Evolutionary conservation across 2,797 vertebrate genomes (phyloP).

Genomic region (Silurus lanzhouensis): DNA sequence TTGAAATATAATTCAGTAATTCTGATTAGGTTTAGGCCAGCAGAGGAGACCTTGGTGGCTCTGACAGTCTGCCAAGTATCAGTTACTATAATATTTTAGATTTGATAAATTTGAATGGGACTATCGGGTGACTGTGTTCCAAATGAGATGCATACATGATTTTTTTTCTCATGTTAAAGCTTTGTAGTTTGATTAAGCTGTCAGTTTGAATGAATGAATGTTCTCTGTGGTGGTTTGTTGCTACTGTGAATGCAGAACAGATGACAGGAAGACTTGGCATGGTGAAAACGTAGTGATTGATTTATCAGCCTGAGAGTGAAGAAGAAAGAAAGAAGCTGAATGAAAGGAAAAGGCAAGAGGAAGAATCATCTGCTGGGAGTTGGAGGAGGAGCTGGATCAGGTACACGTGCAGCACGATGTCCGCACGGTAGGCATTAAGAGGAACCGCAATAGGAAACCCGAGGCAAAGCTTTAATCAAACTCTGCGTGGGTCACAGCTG

Average conservation of each 20-base stretch:
- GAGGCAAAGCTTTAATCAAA: constrained; percentile 72
- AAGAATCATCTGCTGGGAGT: constrained; percentile 48
- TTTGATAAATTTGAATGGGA: too few relatives aligned
- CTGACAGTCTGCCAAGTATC: too few relatives aligned
- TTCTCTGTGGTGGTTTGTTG: constrained; percentile 34
- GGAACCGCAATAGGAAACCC: constrained; percentile 65
- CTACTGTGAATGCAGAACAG: constrained; percentile 53
- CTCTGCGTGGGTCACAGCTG: constrained; percentile 57
- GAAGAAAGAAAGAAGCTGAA: constrained; percentile 20
- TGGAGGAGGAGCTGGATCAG: constrained; percentile 60
- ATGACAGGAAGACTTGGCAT: constrained; percentile 42
- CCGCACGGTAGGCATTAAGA: constrained; percentile 66
- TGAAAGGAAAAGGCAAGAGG: constrained; percentile 45
- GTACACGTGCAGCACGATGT: constrained; percentile 65
- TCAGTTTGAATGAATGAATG: not conserved
- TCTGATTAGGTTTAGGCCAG: too few relatives aligned
- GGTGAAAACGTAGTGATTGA: constrained; percentile 31
- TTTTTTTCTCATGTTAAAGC: not conserved
- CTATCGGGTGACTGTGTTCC: not conserved
- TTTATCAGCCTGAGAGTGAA: constrained; percentile 25
- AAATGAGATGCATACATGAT: not conserved
- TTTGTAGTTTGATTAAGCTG: not conserved
- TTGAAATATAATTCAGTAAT: too few relatives aligned
- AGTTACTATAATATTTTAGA: too few relatives aligned
- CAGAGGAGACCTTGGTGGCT: too few relatives aligned